Evolutionary conservation across 2,797 vertebrate genomes (phyloP).

Genomic region (Poecilia wingei): DNA sequence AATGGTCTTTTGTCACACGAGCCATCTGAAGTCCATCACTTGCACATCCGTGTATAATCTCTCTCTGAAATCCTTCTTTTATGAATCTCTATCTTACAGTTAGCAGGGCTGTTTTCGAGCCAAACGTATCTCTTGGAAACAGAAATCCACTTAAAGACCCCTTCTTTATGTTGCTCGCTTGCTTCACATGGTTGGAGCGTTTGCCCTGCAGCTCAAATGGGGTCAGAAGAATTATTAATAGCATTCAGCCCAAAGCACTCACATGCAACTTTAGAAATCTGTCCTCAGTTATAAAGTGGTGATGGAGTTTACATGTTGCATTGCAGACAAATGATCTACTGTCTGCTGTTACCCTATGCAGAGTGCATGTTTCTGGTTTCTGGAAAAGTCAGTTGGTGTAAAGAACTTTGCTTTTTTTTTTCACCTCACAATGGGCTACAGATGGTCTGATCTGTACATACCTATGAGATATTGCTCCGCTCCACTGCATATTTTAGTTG

Average conservation of each 20-base stretch:
- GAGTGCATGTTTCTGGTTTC: neutral
- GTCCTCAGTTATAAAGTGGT: slow-evolving; percentile 17
- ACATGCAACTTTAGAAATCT: slow-evolving; percentile 30
- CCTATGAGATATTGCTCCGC: slow-evolving; percentile 5
- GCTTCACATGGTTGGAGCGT: slow-evolving; percentile 57
- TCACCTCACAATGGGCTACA: neutral
- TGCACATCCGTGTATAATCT: slow-evolving; percentile 42
- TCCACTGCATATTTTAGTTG: slow-evolving; percentile 37
- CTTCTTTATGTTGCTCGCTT: slow-evolving; percentile 60
- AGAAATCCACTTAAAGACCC: slow-evolving; percentile 54
- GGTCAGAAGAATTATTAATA: slow-evolving; percentile 53
- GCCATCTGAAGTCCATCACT: slow-evolving; percentile 40
- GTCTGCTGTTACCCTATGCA: slow-evolving; percentile 1
- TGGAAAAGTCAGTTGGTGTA: neutral
- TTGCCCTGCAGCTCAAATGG: slow-evolving; percentile 59
- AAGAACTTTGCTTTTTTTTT: neutral
- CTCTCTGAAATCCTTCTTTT: slow-evolving; percentile 31
- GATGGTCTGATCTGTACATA: neutral
- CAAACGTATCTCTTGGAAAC: slow-evolving; percentile 63
- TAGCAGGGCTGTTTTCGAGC: slow-evolving; percentile 37
- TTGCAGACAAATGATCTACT: slow-evolving; percentile 13
- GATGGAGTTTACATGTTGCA: slow-evolving; percentile 20
- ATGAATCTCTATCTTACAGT: slow-evolving; percentile 20
- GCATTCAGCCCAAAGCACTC: slow-evolving; percentile 26
- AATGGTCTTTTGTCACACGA: slow-evolving; percentile 51